A percentile compares a stretch with the other conserved stretches of the same genome.
These are phyloP conservation scores for Alethe diademata DNA, from an alignment of 2,113 vertebrate genomes.

Conservation along the genomic window DNA sequence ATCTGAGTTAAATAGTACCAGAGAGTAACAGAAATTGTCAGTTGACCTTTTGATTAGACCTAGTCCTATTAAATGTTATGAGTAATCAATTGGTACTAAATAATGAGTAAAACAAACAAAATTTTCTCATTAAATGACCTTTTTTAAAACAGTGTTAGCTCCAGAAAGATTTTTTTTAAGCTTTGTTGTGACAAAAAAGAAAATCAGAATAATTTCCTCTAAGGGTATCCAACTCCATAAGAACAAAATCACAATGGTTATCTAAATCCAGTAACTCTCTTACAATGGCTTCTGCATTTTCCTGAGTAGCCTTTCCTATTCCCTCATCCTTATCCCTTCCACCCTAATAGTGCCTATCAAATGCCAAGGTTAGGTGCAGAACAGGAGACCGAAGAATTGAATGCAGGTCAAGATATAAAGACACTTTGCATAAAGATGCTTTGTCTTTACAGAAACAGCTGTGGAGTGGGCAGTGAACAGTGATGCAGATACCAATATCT, in stretches of 20 bases:
- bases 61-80: not conserved
- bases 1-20: not conserved
- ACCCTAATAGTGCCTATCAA: not conserved
- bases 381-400: not conserved
- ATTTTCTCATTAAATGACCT: not conserved
- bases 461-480: not conserved
- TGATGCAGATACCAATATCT: not conserved
- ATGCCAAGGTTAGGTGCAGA: not conserved
- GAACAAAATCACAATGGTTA: not conserved
- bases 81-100: conserved; percentile 31
- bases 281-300: not conserved
- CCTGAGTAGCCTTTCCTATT: not conserved
- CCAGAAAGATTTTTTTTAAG: not conserved
- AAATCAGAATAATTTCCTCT: not conserved
- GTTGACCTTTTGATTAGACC: conserved; percentile 33
- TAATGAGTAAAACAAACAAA: not conserved
- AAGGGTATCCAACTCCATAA: not conserved
- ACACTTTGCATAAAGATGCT: not conserved
- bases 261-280: not conserved
- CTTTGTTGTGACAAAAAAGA: not conserved
- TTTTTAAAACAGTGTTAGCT: not conserved
- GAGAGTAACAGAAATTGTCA: conserved; percentile 14
- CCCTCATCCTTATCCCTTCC: not conserved
- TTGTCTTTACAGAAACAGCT: not conserved
- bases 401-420: not conserved